A percentile compares a stretch with the other conserved stretches of the same genome.
Conservation (phyloP, 2,797 vertebrate species). For the Cryptoblepharus egeriae region DNA sequence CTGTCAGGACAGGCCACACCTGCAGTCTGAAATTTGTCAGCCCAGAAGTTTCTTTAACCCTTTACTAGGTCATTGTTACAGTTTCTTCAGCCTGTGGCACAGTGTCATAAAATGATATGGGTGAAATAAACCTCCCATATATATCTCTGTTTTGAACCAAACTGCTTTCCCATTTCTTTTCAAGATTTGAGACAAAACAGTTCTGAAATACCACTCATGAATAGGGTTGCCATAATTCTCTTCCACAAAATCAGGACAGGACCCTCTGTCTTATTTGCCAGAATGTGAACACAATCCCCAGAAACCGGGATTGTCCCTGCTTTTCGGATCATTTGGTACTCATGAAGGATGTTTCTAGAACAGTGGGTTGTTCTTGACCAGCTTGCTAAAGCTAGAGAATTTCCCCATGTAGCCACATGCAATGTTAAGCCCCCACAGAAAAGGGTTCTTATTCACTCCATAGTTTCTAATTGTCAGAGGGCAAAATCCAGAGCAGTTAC, state of each 20-base stretch:
- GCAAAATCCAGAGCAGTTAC: too few relatives aligned
- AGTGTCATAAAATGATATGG: not conserved
- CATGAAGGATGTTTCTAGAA: not conserved
- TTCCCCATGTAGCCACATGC: rapidly evolving
- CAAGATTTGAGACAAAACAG: not conserved
- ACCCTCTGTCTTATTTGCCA: too few relatives aligned
- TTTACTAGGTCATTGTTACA: not conserved
- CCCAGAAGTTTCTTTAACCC: not conserved
- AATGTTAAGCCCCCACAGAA: too few relatives aligned
- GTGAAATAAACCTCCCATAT: not conserved
- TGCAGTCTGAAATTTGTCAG: not conserved
- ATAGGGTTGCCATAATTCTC: too few relatives aligned
- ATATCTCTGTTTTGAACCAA: slow-evolving; percentile 8
- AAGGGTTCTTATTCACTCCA: not conserved
- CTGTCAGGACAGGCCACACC: not conserved
- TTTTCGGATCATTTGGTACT: too few relatives aligned
- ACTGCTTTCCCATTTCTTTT: not conserved
- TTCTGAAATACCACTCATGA: not conserved
- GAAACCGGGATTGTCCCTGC: too few relatives aligned
- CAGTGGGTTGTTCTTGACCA: not conserved
- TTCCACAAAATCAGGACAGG: too few relatives aligned
- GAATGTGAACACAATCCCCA: too few relatives aligned
- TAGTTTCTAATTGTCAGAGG: not conserved
- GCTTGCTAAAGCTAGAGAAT: not conserved
- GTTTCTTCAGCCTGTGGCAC: not conserved